Base-by-base conservation (phyloP, 2,888 invertebrate species). In the Gnatocerus cornutus region DNA sequence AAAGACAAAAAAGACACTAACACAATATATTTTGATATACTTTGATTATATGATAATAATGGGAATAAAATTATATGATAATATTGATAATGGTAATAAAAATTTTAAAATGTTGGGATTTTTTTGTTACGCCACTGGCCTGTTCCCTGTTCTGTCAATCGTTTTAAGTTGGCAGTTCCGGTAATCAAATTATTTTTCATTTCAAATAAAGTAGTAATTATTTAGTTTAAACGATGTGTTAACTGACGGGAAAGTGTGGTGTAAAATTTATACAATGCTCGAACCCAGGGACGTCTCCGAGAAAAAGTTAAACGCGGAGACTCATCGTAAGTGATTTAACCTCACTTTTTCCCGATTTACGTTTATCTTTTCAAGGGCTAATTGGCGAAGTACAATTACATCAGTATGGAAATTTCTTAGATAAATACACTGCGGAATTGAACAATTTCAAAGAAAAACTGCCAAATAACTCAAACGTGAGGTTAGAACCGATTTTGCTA, bases 381-480 rank as follows among this genome's bases (percentile, higher is more conserved):
- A 86, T 87, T n/a, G 88, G 87, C 21, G 87, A 88, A 69, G 84
- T 85, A 33, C 88, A 88, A 73, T 76, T 89, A 10, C 85, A 87
- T 63, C 85, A 85, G 62, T 89, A 87, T 80, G 87, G 88, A 0
- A 81, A 84, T 62, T 89, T 88, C 79, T 84, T 88, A 56, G 87
- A 88, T 61, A 83, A 84, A 39, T 83, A 87, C 69, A 83, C 83
- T 39, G 79, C 82, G 14, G 80, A 80, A 62, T 76, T 85, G 13
- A 75, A 72, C 46, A 74, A 70, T 21, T 82, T 83, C 69, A 80
- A 83, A 73, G 78, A 80, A 27, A 82, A 82, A 67, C 78, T 85
- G 52, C 66, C 72, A 5, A 81, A 81, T 68, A 67, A 61, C 27
- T 71, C 72, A 33, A 75, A 78, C 67, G 69, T 81, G 56, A 63